A percentile compares a stretch with the other conserved stretches of the same genome.
Evolutionary conservation across 2,888 invertebrate species (phyloP).

Genomic region (Diploptera punctata): DNA sequence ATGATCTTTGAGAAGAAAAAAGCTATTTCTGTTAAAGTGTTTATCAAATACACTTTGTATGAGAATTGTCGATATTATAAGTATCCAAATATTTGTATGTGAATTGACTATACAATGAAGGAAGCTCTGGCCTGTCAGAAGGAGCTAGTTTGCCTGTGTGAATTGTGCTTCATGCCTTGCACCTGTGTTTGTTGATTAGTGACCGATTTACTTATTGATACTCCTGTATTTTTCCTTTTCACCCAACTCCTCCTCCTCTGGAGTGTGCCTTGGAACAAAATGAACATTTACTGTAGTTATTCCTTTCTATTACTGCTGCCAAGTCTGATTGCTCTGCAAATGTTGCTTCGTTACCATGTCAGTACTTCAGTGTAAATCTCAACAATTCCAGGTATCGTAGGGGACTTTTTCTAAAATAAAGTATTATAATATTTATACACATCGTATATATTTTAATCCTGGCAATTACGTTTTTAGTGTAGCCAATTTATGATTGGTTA

Average conservation of each 20-base stretch:
- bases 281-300: conserved; percentile 1
- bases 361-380: not conserved
- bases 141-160: conserved; percentile 4
- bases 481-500: too few species aligned
- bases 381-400: conserved; percentile 3
- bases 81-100: conserved; percentile 7
- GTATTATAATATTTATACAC: too few species aligned
- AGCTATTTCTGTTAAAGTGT: too few species aligned
- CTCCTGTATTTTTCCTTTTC: conserved; percentile 15
- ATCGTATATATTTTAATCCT: too few species aligned
- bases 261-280: not conserved
- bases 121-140: conserved; percentile 4
- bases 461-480: too few species aligned
- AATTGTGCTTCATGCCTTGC: conserved; percentile 9
- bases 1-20: too few species aligned
- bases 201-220: conserved; percentile 28
- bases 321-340: too few species aligned
- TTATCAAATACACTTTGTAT: not conserved
- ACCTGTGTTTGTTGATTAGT: conserved; percentile 38
- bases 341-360: not conserved
- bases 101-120: conserved; percentile 3
- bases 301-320: not conserved
- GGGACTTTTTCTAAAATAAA: too few species aligned
- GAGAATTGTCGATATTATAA: not conserved
- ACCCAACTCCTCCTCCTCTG: not conserved